phyloP scores from a whole-genome alignment of 2,888 invertebrate species.

The Drosophila gaucha region DNA sequence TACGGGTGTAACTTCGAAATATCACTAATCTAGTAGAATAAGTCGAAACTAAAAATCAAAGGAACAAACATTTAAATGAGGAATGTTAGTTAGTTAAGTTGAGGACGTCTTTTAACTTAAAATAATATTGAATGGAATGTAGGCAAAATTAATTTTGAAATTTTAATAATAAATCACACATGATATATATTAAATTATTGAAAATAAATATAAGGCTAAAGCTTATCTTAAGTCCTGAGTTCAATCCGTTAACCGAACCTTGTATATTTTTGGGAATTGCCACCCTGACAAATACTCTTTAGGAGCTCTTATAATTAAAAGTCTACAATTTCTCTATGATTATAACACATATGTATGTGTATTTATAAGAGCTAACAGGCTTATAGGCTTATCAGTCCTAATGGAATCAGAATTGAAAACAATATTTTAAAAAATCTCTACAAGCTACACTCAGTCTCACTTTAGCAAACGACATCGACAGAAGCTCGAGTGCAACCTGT shows the following conservation, averaged over 20 bases:
- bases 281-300: neutral
- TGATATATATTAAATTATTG: neutral
- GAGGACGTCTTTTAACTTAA: too few species aligned
- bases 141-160: too few species aligned
- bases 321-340: neutral
- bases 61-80: too few species aligned
- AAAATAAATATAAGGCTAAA: neutral
- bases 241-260: too few species aligned
- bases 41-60: too few species aligned
- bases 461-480: conserved; percentile 16
- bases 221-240: neutral
- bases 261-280: neutral
- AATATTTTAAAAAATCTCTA: neutral
- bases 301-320: conserved; percentile 6
- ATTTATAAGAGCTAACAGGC: conserved; percentile 22
- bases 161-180: too few species aligned
- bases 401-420: neutral
- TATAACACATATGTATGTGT: neutral
- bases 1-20: too few species aligned
- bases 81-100: too few species aligned
- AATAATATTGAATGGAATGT: too few species aligned
- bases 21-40: too few species aligned
- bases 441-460: conserved; percentile 42
- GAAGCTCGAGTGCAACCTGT: neutral
- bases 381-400: conserved; percentile 31